Percentiles rank a stretch among this genome's conserved stretches.
Conservation (phyloP, 2,888 invertebrate species). For the Hydrotaea cyrtoneurina region DNA sequence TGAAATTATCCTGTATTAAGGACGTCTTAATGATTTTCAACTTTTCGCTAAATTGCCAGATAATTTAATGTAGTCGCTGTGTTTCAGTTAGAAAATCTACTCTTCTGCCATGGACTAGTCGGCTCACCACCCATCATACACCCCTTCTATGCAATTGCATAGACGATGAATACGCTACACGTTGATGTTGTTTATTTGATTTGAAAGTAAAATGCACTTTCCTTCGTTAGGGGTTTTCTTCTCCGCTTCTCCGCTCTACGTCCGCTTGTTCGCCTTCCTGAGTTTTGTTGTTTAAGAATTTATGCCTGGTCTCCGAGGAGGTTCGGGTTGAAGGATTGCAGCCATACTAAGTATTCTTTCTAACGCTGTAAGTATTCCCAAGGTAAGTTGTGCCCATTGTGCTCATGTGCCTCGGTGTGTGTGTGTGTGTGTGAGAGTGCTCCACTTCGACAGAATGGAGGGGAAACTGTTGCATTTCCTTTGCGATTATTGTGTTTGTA, state of each 20-base stretch:
- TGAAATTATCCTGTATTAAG: constrained; percentile 19
- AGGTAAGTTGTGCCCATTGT: background rate
- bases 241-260: background rate
- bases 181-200: constrained; percentile 36
- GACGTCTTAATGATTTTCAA: constrained; percentile 26
- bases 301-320: background rate
- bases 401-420: background rate
- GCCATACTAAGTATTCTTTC: background rate
- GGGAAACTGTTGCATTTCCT: constrained; percentile 63
- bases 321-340: background rate
- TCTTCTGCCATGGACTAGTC: background rate
- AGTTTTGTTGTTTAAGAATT: background rate
- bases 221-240: constrained; percentile 9
- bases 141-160: background rate
- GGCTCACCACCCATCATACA: background rate
- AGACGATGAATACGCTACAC: background rate
- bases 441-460: background rate
- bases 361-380: constrained; percentile 1
- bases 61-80: constrained; percentile 22
- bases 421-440: background rate
- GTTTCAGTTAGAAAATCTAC: background rate
- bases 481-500: constrained; percentile 54
- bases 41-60: constrained; percentile 21
- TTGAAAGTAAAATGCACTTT: constrained; percentile 35
- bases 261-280: background rate